A percentile compares a stretch with the other conserved stretches of the same genome.
phyloP scores from a whole-genome alignment of 2,888 invertebrate species.

The Pyrrhosoma nymphula region DNA sequence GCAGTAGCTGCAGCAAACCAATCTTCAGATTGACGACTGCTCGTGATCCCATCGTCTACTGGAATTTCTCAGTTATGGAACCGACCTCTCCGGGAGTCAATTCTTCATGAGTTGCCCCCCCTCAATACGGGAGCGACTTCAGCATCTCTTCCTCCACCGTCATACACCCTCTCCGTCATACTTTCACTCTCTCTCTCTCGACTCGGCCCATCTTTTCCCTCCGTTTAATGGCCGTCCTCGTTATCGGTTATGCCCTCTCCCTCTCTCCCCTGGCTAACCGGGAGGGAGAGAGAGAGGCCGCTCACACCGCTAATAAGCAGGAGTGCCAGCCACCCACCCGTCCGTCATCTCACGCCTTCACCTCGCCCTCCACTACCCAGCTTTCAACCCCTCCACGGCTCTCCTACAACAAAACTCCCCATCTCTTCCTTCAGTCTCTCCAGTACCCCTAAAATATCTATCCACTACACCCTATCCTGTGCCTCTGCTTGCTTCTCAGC shows the following conservation, averaged over 20 bases:
- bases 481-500: too few species aligned
- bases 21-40: too few species aligned
- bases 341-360: not conserved
- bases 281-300: slow-evolving; percentile 9
- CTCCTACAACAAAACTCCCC: not conserved
- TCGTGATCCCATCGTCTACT: too few species aligned
- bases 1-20: too few species aligned
- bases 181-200: not conserved
- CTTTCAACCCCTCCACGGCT: not conserved
- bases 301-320: slow-evolving; percentile 62
- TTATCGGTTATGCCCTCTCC: slow-evolving; percentile 49
- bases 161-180: not conserved
- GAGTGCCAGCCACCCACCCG: not conserved
- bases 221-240: slow-evolving; percentile 60
- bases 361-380: not conserved
- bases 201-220: slow-evolving; percentile 6
- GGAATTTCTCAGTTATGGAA: too few species aligned
- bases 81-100: too few species aligned
- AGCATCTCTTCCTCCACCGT: not conserved
- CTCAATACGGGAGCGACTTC: too few species aligned
- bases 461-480: too few species aligned
- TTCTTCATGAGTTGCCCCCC: too few species aligned
- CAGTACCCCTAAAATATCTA: too few species aligned
- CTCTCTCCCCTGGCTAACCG: not conserved
- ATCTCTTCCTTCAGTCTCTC: not conserved